These are phyloP conservation scores for Anser brachyrhynchus DNA, from an alignment of 2,113 vertebrate species.

Conservation along the genomic window DNA sequence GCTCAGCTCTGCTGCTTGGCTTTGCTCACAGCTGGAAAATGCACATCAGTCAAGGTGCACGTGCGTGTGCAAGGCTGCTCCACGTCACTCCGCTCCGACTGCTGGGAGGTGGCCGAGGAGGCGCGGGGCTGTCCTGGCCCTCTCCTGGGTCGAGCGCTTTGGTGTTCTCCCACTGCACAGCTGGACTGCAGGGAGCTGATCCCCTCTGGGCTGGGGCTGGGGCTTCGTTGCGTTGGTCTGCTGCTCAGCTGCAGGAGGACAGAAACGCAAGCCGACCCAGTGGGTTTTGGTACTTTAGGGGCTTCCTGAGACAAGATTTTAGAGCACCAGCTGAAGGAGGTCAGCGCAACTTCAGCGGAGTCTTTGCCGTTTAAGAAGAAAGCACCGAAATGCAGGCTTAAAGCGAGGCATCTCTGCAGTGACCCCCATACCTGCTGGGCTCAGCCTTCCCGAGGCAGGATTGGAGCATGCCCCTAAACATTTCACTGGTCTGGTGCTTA, in stretches of 20 bases:
- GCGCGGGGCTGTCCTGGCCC: neutral
- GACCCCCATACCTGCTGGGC: neutral
- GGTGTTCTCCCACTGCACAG: accelerated
- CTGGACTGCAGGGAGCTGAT: accelerated
- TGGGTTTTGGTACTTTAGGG: accelerated
- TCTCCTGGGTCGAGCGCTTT: accelerated
- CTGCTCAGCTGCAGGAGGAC: accelerated
- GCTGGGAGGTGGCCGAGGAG: neutral
- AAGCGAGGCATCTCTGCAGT: neutral
- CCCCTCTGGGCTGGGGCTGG: accelerated
- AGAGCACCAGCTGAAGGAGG: neutral
- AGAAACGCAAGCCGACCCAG: accelerated
- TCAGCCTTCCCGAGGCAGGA: accelerated
- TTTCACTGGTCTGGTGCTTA: neutral
- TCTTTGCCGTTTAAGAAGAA: accelerated
- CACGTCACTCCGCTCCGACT: neutral
- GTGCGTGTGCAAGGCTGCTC: accelerated
- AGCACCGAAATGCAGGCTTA: neutral
- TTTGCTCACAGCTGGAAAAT: neutral
- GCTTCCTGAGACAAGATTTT: neutral
- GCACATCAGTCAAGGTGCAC: accelerated
- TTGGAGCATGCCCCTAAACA: accelerated
- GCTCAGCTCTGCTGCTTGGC: neutral
- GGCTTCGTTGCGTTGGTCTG: accelerated
- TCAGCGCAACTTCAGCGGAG: neutral